Base-by-base conservation (phyloP, 2,888 invertebrate species). In the Orchesellides sinensis region DNA sequence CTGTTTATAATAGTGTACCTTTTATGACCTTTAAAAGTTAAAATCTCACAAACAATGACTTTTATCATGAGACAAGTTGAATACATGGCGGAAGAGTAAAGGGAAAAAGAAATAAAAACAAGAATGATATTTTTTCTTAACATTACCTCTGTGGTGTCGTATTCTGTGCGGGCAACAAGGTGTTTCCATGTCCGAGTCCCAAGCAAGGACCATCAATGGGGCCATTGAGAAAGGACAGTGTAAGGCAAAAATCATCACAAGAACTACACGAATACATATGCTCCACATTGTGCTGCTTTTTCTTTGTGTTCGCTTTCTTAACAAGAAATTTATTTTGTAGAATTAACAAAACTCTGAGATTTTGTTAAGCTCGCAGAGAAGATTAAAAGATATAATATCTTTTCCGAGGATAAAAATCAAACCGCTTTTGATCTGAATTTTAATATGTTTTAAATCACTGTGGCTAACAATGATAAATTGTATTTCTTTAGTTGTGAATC, bases 211-310 rank as follows among this genome's bases (percentile, higher is more conserved):
- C 88, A 88, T 88, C 69, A 88, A 85, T 45, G 88, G 88, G 27
- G 88, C 88, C 70, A 88, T 86, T 70, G 87, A 87, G 84, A 88
- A 87, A 81, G 87, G 87, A 85, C 88, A 88, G 83, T 87, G 86
- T 84, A 88, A 87, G 86, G 88, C 86, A 85, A 88, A 86, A 75
- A 88, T 82, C 85, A 88, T 85, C 87, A 88, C 87, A 81, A 87
- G 84, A 84, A 88, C 85, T 75, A 88, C 86, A 84, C 88, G 87
- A 49, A 87, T 87, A 84, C 86, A 88, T 83, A 87, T 88, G 83
- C 83, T 83, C 83, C 81, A 87, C 87, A 87, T 88, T 84, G 82
- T 79, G 77, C 70, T 79, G 77, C 32, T 47, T 65, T 69, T 70
- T 70, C 49, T 49, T 27, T 23, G 45, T 5, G 45, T 45, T 40